phyloP scores from a whole-genome alignment of 2,113 vertebrate species.

The Danio rerio region DNA sequence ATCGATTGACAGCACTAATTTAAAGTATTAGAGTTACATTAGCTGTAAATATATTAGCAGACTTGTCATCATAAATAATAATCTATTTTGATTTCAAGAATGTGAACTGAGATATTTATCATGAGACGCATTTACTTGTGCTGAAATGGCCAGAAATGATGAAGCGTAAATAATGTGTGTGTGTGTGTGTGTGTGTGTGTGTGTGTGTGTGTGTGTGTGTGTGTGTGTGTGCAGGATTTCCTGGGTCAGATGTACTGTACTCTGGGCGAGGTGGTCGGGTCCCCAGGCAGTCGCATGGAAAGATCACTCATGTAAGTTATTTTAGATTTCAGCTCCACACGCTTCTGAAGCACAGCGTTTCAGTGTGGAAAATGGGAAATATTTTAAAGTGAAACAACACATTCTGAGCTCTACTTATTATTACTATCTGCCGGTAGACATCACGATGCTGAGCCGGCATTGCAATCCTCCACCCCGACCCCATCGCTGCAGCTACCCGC shows the following conservation, averaged over 20 bases:
- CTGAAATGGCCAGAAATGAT: neutral
- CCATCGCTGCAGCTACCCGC: too few relatives aligned
- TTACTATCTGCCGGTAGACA: too few relatives aligned
- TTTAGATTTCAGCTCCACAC: too few relatives aligned
- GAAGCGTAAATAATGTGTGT: too few relatives aligned
- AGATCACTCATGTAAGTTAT: conserved; percentile 89
- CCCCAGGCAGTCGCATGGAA: conserved; percentile 90
- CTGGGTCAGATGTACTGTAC: conserved; percentile 96
- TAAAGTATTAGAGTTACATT: neutral
- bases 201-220: neutral
- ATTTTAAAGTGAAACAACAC: too few relatives aligned
- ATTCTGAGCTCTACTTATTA: too few relatives aligned
- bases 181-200: too few relatives aligned
- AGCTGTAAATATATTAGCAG: neutral
- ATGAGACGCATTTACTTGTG: neutral
- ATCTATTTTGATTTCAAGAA: neutral
- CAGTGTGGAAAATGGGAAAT: too few relatives aligned
- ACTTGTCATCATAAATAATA: neutral
- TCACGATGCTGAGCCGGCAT: too few relatives aligned
- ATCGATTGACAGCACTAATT: too few relatives aligned
- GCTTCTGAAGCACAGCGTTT: too few relatives aligned
- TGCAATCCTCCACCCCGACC: too few relatives aligned
- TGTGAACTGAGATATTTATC: neutral
- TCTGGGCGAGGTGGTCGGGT: conserved; percentile 93
- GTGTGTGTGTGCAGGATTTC: conserved; percentile 86